These are phyloP conservation scores for Chloroceryle aenea DNA, from an alignment of 2,113 vertebrate species.

Conservation along the genomic window DNA sequence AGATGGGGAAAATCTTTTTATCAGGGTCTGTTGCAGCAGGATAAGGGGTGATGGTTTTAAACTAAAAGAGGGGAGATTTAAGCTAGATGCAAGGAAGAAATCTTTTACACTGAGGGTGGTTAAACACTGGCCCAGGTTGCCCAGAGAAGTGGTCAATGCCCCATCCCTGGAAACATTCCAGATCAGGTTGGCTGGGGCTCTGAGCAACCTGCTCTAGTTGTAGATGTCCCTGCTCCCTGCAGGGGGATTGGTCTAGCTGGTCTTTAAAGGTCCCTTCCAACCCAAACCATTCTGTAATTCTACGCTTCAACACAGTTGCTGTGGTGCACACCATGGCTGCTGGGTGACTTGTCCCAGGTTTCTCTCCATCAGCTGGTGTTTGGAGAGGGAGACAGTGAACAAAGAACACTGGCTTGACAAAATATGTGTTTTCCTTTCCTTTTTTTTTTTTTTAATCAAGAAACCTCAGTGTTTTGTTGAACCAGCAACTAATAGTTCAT, in stretches of 20 bases:
- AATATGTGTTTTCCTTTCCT: background rate
- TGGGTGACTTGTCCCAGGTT: background rate
- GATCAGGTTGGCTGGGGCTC: background rate
- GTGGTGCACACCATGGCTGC: background rate
- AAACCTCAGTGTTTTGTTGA: slow-evolving; percentile 7
- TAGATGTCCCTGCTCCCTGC: background rate
- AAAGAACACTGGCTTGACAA: background rate
- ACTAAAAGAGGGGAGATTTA: background rate
- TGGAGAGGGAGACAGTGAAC: background rate
- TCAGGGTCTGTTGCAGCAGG: background rate
- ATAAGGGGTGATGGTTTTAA: background rate
- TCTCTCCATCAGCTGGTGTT: background rate
- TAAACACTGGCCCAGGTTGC: background rate
- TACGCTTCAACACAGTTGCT: background rate
- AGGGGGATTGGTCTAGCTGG: background rate
- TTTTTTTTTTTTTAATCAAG: background rate
- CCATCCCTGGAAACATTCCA: background rate
- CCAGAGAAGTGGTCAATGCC: background rate
- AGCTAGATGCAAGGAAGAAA: background rate
- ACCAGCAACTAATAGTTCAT: slow-evolving; percentile 8
- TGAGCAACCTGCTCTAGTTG: background rate
- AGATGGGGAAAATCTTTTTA: background rate
- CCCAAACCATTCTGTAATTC: background rate
- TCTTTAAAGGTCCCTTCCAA: background rate
- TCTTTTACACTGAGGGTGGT: background rate